Conservation (phyloP, 2,888 invertebrate species). For the Sclerodermus sp. region DNA sequence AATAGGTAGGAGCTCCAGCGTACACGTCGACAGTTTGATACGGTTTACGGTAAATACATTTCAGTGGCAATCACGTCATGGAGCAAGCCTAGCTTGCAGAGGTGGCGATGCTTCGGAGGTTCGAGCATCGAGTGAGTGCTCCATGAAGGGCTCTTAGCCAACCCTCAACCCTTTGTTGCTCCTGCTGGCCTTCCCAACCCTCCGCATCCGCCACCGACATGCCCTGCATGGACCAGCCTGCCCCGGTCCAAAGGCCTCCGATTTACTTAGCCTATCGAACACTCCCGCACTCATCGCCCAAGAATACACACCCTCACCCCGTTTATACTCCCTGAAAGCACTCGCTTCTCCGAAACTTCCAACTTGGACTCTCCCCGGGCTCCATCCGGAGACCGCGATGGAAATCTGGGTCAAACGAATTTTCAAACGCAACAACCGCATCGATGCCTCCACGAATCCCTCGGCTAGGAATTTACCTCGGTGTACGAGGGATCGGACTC, state of each 20-base stretch:
- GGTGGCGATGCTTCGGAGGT: constrained; percentile 31
- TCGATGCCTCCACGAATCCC: no score
- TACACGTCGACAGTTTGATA: constrained; percentile 50
- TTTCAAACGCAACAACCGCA: no score
- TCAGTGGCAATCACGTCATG: constrained; percentile 55
- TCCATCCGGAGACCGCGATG: no score
- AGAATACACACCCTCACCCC: constrained; percentile 30
- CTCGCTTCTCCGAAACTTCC: no score
- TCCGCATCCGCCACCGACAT: not conserved
- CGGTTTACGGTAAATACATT: constrained; percentile 57
- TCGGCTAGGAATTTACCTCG: no score
- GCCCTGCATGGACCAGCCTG: constrained; percentile 9
- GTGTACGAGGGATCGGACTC: no score
- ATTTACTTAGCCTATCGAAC: constrained; percentile 54
- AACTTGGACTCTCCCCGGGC: no score
- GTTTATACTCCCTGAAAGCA: no score
- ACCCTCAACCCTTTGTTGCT: constrained; percentile 55
- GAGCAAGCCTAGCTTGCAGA: constrained; percentile 31
- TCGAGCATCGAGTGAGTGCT: constrained; percentile 40
- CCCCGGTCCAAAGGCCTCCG: constrained; percentile 46
- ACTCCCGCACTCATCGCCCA: constrained; percentile 44
- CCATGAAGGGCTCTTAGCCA: constrained; percentile 51
- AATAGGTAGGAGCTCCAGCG: no score
- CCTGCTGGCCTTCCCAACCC: constrained; percentile 31
- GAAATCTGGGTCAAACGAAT: no score